phyloP scores from a whole-genome alignment of 2,797 vertebrate genomes.

The Eulemur mongoz region DNA sequence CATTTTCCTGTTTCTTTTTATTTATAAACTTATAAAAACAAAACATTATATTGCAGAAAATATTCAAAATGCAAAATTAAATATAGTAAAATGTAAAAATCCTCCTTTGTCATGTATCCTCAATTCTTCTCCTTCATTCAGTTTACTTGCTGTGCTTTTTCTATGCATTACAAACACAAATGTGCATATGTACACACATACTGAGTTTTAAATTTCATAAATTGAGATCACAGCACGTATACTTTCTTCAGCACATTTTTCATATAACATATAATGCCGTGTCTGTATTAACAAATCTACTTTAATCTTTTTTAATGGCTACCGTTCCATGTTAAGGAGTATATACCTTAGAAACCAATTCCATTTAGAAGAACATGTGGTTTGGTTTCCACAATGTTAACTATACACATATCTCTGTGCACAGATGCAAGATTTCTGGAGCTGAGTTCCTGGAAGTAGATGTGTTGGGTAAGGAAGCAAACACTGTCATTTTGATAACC shows the following conservation, averaged over 20 bases:
- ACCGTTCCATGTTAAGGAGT: neutral
- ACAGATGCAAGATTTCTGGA: neutral
- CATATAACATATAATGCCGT: neutral
- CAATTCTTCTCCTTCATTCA: neutral
- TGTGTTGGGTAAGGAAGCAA: neutral
- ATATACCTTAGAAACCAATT: neutral
- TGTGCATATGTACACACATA: neutral
- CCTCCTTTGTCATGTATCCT: neutral
- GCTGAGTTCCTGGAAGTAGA: neutral
- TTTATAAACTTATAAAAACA: constrained; percentile 8
- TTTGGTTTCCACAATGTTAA: neutral
- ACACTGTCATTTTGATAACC: neutral
- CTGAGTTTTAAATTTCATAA: neutral
- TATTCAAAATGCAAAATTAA: constrained; percentile 15
- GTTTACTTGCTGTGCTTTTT: neutral
- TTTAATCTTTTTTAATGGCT: neutral
- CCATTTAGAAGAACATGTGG: neutral
- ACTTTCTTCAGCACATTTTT: constrained; percentile 28
- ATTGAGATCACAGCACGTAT: neutral
- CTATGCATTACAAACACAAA: neutral
- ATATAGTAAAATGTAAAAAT: neutral
- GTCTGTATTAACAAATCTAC: neutral
- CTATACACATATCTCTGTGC: neutral
- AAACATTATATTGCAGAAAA: constrained; percentile 1
- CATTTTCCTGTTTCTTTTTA: constrained; percentile 4